Conservation (phyloP, 2,797 vertebrate genomes). For the Perodicticus potto region DNA sequence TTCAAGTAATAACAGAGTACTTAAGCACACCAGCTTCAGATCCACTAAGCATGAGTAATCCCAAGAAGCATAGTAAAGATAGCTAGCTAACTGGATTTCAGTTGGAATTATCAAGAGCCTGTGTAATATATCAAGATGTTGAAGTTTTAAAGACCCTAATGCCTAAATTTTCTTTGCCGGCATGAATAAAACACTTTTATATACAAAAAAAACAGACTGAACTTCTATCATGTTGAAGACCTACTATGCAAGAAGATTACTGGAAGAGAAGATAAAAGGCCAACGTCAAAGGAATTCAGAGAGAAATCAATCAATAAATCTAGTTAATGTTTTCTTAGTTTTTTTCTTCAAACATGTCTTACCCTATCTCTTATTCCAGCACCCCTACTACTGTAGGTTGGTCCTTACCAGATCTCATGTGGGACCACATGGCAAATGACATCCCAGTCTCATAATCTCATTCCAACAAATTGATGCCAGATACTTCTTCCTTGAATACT, state of each 20-base stretch:
- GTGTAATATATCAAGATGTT: not conserved
- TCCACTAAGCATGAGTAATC: not conserved
- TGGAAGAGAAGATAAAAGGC: constrained; percentile 30
- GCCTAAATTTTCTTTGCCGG: constrained; percentile 25
- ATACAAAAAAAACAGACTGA: not conserved
- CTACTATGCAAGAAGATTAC: constrained; percentile 1
- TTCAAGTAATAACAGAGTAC: constrained; percentile 8
- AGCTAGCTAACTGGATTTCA: constrained; percentile 20
- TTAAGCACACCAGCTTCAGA: constrained; percentile 20
- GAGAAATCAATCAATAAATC: constrained; percentile 25
- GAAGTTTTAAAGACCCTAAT: not conserved
- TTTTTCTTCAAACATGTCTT: constrained; percentile 30
- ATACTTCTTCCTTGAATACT: constrained; percentile 16
- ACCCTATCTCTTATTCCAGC: not conserved
- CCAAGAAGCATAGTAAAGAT: not conserved
- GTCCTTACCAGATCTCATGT: not conserved
- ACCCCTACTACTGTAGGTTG: not conserved
- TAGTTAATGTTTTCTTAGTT: not conserved
- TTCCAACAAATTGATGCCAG: constrained; percentile 2
- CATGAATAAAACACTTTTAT: constrained; percentile 45
- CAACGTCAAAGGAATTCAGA: constrained; percentile 4
- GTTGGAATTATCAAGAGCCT: constrained; percentile 35
- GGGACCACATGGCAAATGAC: not conserved
- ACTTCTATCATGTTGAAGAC: not conserved
- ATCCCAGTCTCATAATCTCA: not conserved